Percentiles rank a stretch among this genome's conserved stretches.
Conservation (phyloP, 53 echinoderm and acorn worm species). For the Crossaster papposus region DNA sequence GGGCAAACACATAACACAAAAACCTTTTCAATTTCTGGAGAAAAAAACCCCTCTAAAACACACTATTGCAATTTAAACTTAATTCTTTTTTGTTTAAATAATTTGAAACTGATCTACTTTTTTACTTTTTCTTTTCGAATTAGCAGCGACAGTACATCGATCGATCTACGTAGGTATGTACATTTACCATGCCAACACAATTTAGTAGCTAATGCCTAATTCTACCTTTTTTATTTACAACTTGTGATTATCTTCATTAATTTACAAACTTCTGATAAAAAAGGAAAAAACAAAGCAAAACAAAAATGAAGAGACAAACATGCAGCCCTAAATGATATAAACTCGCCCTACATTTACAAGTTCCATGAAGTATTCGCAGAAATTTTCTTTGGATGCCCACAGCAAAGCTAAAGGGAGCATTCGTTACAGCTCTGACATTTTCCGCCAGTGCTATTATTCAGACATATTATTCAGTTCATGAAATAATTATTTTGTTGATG, state of each 20-base stretch:
- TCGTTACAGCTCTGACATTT: not conserved
- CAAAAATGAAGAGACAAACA: not conserved
- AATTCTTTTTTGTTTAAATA: not conserved
- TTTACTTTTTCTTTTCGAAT: not conserved
- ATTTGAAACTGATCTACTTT: not conserved
- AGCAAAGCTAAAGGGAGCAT: not conserved
- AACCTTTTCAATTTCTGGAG: not conserved
- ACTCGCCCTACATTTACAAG: not conserved
- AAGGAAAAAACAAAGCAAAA: not conserved
- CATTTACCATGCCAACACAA: slow-evolving; percentile 49
- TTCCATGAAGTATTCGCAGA: not conserved
- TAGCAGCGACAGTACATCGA: slow-evolving; percentile 9
- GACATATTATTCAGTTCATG: not conserved
- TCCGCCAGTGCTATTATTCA: not conserved
- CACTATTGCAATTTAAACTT: not conserved
- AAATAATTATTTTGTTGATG: not conserved
- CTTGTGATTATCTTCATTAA: slow-evolving; percentile 25
- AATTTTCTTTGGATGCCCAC: not conserved
- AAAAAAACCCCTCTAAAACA: not conserved
- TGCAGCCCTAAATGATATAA: not conserved
- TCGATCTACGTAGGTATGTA: slow-evolving; percentile 8
- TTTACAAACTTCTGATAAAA: slow-evolving; percentile 30
- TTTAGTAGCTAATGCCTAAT: slow-evolving; percentile 27
- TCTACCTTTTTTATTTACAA: slow-evolving; percentile 28
- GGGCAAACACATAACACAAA: not conserved